These are phyloP conservation scores for Bombus pyrosoma DNA, from an alignment of 1,140 invertebrate species.

Conservation along the genomic window DNA sequence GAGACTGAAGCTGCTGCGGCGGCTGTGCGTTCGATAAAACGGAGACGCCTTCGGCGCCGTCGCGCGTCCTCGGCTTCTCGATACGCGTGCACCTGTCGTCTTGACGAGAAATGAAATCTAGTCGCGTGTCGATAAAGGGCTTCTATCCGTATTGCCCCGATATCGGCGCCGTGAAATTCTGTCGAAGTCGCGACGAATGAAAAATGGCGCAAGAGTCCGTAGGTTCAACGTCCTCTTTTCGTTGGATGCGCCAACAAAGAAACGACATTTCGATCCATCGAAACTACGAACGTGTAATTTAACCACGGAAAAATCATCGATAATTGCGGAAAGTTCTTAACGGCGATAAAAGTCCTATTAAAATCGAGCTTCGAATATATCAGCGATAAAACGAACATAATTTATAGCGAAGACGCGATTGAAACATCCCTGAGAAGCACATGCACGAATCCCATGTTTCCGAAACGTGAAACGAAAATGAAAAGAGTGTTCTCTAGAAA, in stretches of 20 bases:
- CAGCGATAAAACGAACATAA: background rate
- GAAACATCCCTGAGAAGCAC: background rate
- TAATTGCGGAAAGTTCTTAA: background rate
- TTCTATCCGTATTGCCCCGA: slow-evolving; percentile 39
- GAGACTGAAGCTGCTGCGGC: slow-evolving; percentile 54
- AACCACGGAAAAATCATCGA: background rate
- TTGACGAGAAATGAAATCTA: slow-evolving; percentile 59
- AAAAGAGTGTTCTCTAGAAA: background rate
- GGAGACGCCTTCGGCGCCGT: slow-evolving; percentile 71
- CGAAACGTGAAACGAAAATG: background rate
- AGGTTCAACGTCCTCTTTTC: background rate
- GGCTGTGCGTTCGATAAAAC: slow-evolving; percentile 72
- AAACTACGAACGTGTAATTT: background rate
- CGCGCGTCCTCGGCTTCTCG: slow-evolving; percentile 62
- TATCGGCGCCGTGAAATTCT: background rate
- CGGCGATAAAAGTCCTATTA: background rate
- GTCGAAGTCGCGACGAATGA: background rate
- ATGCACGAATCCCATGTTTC: background rate
- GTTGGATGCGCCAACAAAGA: too few relatives aligned
- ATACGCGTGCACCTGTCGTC: slow-evolving; percentile 53
- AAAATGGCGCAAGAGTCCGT: background rate
- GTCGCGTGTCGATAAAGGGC: slow-evolving; percentile 46
- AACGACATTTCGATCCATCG: too few relatives aligned
- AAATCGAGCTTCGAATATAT: background rate
- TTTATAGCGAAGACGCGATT: background rate